Percentiles rank a stretch among this genome's conserved stretches.
These are phyloP conservation scores for Lasioglossum vierecki DNA, from an alignment of 2,888 invertebrate species.

Conservation along the genomic window DNA sequence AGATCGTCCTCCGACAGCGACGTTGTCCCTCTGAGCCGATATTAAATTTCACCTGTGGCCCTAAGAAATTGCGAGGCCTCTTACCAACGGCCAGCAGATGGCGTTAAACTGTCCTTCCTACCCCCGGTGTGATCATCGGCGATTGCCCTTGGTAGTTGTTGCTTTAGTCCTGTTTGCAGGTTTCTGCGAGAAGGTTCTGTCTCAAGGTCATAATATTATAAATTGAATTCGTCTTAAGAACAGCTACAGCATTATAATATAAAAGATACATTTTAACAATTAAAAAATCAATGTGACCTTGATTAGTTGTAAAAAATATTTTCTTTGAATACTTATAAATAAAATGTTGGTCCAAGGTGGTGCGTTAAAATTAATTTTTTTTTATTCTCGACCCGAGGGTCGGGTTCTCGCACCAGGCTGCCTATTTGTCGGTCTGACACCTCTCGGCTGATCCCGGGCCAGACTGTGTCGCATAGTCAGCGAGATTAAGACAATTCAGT, in stretches of 20 bases:
- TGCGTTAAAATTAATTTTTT: no score
- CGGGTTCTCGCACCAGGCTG: no score
- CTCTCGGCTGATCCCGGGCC: not conserved
- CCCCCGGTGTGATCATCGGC: not conserved
- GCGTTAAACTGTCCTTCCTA: not conserved
- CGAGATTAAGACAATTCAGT: not conserved
- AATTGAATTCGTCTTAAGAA: no score
- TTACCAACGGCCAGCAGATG: not conserved
- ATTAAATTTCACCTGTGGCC: conserved; percentile 62
- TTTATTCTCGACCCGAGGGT: no score
- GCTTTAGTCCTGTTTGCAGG: not conserved
- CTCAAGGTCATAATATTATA: no score
- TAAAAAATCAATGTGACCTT: no score
- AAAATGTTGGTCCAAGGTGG: no score
- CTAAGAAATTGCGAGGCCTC: conserved; percentile 5
- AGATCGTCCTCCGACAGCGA: conserved; percentile 45
- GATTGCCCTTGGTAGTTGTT: not conserved
- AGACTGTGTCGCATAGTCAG: not conserved
- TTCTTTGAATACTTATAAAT: no score
- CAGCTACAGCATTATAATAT: no score
- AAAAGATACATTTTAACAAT: no score
- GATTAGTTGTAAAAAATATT: no score
- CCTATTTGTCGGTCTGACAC: not conserved
- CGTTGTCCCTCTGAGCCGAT: conserved; percentile 47
- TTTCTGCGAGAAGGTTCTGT: no score